These are phyloP conservation scores for Sipunculus nudus DNA, from an alignment of 2,888 invertebrate species.

Conservation along the genomic window DNA sequence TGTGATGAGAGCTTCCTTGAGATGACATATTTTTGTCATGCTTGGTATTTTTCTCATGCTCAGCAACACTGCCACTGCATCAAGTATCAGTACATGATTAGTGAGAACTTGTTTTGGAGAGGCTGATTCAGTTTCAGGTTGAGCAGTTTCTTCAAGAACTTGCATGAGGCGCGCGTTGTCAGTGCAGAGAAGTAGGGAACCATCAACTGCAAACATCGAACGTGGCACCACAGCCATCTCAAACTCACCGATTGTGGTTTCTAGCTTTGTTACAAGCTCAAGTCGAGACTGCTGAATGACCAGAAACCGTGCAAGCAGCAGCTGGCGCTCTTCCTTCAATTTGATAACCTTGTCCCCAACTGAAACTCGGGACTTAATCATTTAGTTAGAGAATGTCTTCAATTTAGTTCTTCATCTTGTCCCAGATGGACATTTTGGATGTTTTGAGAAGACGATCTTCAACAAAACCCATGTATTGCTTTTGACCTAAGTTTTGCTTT, in stretches of 20 bases:
- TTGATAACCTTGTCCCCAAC: constrained; percentile 10
- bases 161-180: constrained; percentile 25
- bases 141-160: constrained; percentile 6
- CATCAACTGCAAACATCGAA: constrained; percentile 19
- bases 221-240: constrained; percentile 19
- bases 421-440: constrained; percentile 4
- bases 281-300: constrained; percentile 10
- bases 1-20: constrained; percentile 4
- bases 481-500: constrained; percentile 9
- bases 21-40: constrained; percentile 5
- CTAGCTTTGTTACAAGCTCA: constrained; percentile 18
- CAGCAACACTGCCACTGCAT: constrained; percentile 25
- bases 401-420: constrained; percentile 9
- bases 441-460: background rate
- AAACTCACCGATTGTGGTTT: constrained; percentile 19
- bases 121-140: too few species aligned
- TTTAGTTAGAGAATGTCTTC: constrained; percentile 10
- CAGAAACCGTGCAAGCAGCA: constrained; percentile 8
- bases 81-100: too few species aligned
- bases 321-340: constrained; percentile 5
- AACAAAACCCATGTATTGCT: constrained; percentile 12
- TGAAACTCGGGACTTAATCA: background rate
- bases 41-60: constrained; percentile 13
- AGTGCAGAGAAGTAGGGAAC: constrained; percentile 19
- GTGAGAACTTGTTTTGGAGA: too few species aligned